A percentile compares a stretch with the other conserved stretches of the same genome.
Conservation (phyloP, 2,888 invertebrate genomes). For the Sepiola atlantica region DNA sequence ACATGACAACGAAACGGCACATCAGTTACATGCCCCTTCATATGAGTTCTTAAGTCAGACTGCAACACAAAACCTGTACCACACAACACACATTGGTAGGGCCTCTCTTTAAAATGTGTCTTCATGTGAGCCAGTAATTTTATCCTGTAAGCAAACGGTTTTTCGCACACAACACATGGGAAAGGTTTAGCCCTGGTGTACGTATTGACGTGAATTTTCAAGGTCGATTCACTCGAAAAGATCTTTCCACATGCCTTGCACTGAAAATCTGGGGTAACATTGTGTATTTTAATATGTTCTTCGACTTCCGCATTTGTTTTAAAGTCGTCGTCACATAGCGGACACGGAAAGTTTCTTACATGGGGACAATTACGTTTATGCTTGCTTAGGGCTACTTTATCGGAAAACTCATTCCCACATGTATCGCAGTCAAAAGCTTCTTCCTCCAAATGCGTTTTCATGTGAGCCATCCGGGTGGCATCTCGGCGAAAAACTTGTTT, state of each 20-base stretch:
- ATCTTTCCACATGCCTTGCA: slow-evolving; percentile 1
- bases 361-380: background rate
- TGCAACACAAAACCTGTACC: background rate
- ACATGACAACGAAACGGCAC: background rate
- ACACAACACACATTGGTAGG: slow-evolving; percentile 33
- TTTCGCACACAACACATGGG: slow-evolving; percentile 42
- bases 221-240: background rate
- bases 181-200: slow-evolving; percentile 25
- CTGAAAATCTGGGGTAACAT: background rate
- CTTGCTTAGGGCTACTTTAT: background rate
- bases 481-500: background rate
- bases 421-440: background rate
- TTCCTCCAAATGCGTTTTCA: background rate
- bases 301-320: background rate
- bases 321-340: background rate
- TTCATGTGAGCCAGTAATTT: slow-evolving; percentile 12
- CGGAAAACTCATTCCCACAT: background rate
- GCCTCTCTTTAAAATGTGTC: background rate
- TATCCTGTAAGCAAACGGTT: slow-evolving; percentile 35
- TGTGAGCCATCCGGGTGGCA: background rate
- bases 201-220: slow-evolving; percentile 18
- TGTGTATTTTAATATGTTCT: slow-evolving; percentile 32
- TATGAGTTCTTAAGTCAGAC: background rate
- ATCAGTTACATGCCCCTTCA: background rate
- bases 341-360: background rate